Evolutionary conservation across 2,888 invertebrate genomes (phyloP).

Genomic region (Leucophenga maculata): DNA sequence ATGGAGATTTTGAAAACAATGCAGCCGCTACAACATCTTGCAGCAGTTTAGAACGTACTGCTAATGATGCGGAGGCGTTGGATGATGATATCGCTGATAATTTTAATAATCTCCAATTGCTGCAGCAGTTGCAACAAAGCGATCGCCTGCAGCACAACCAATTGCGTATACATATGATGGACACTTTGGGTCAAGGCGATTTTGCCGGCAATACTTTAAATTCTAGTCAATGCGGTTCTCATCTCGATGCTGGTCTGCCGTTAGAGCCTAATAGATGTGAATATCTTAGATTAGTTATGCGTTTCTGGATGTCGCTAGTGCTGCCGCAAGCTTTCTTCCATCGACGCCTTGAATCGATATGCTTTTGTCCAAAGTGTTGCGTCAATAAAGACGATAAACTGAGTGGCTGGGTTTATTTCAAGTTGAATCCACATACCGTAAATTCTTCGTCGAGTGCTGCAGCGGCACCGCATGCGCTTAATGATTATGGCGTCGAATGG

Average conservation of each 20-base stretch:
- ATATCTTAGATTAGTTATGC: conserved; percentile 70
- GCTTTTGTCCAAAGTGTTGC: conserved; percentile 69
- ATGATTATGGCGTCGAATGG: conserved; percentile 67
- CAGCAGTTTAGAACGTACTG: neutral
- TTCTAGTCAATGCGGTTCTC: conserved; percentile 50
- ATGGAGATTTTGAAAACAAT: conserved; percentile 43
- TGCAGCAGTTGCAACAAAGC: conserved; percentile 64
- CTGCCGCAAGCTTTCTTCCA: conserved; percentile 71
- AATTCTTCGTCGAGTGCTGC: conserved; percentile 56
- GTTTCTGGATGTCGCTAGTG: conserved; percentile 69
- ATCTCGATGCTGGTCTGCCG: conserved; percentile 38
- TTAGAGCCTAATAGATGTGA: conserved; percentile 71
- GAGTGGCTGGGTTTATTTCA: conserved; percentile 72
- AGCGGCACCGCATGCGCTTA: conserved; percentile 43
- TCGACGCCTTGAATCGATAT: conserved; percentile 64
- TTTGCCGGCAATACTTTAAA: conserved; percentile 16
- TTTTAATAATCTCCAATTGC: conserved; percentile 54
- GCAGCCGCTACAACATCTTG: conserved; percentile 44
- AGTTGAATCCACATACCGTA: conserved; percentile 70
- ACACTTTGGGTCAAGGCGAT: conserved; percentile 44
- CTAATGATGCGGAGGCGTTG: conserved; percentile 45
- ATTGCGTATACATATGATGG: conserved; percentile 54
- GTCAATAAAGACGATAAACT: conserved; percentile 64
- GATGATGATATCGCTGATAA: conserved; percentile 57
- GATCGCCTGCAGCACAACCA: conserved; percentile 59